Percentiles rank a stretch among this genome's conserved stretches.
These are phyloP conservation scores for Dendrocincla tyrannina DNA, from an alignment of 2,797 vertebrate genomes.

Conservation along the genomic window DNA sequence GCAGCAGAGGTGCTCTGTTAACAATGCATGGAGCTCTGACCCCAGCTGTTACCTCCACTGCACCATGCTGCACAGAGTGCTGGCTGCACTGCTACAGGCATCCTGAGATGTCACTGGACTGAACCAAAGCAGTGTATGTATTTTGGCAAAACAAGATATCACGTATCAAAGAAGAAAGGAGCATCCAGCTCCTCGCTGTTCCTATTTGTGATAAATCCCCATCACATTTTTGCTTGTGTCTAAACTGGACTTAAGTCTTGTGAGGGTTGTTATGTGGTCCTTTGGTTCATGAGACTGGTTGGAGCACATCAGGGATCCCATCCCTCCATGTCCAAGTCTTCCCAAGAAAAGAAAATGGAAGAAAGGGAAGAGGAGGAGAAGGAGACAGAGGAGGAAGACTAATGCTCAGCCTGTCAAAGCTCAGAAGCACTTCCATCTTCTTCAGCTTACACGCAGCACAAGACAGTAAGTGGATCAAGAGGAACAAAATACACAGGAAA, in stretches of 20 bases:
- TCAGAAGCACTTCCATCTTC: neutral
- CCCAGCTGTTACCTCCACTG: neutral
- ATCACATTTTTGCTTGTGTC: neutral
- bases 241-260: neutral
- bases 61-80: neutral
- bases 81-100: neutral
- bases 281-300: neutral
- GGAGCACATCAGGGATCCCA: neutral
- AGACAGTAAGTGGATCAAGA: neutral
- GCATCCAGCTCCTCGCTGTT: fast-evolving
- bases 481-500: neutral
- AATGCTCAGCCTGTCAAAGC: neutral
- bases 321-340: neutral
- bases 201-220: neutral
- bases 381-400: neutral
- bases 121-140: neutral
- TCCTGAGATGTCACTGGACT: neutral
- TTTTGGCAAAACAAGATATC: neutral
- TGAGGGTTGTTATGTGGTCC: neutral
- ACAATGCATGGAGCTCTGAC: neutral
- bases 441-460: neutral
- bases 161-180: neutral
- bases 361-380: neutral
- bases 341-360: neutral
- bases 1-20: neutral